Base-by-base conservation (phyloP, 2,888 invertebrate species). In the Pollenia griseotomentosa region DNA sequence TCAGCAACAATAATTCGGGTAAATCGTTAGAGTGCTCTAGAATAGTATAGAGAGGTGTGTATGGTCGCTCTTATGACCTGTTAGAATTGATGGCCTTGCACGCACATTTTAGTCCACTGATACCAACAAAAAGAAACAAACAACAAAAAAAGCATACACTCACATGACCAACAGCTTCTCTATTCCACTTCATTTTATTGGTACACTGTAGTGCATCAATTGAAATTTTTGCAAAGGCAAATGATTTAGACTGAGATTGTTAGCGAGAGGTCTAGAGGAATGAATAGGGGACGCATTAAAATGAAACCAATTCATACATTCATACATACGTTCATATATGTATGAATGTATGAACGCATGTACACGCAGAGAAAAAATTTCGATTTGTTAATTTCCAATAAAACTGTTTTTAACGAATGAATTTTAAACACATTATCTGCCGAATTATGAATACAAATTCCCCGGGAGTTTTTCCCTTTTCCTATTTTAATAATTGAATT, bases 131-230 rank as follows among this genome's bases (percentile, higher is more conserved):
- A 48, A 14, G 40, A n/a, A 48, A 33, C 48, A 19, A 9, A 7
- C 2, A 55, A n/a, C n/a, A 0, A 42, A 44, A 71, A 19, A 33
- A 33, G 8, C 70, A 12, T 53, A 53, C 3, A 63, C 70, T 14
- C 14, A 33, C 12, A 48, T 65, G 19, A 48, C 46, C 48, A 53
- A 73, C 73, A 65, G 55, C 73, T 61, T 40, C 14, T 48, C 16
- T 16, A 61, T 46, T n/a, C 59, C 66, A 61, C 42, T 44, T 75
- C 16, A 75, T 53, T 61, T 61, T 63, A 61, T 46, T 75, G 68
- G 53, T 61, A n/a, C 61, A 51, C 33, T 75, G 68, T 75, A 61
- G 81, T 74, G 82, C 74, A 75, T 59, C 74, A 74, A 74, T 74
- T 74, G 74, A 66, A 66, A 74, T 74, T 74, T 75, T 51, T 68